Base-by-base conservation (phyloP, 2,888 invertebrate genomes). In the Hedychridium roseum region DNA sequence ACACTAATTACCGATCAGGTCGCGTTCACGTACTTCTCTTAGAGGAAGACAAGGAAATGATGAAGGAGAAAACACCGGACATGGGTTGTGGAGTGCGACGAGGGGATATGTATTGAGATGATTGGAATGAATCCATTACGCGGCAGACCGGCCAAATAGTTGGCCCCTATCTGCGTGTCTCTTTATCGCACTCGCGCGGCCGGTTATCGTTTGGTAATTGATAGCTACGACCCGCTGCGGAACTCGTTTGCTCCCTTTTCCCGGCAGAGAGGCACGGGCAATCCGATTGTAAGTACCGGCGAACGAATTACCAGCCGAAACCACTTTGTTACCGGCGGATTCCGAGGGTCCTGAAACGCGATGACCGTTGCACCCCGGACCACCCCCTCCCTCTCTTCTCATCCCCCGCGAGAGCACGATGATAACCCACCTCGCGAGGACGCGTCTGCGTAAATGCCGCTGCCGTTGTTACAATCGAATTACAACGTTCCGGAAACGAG, bases 121-220 rank as follows among this genome's bases (percentile, higher is more conserved):
- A 36, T 48, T 36, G 40, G 44, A 45, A 57, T 57, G 50, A 57
- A 62, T 53, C 50, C 59, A 62, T 62, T 64, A 64, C 57, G 47
- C 42, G 42, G 54, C 49, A 37, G 49, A 45, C 52, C 43, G 43
- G 51, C 43, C 54, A 54, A n/a, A 62, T 62, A 54, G 52, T 48
- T 49, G 28, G 47, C 30, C 43, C 44, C 43, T 45, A 35, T 31
- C 46, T 51, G 43, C n/a, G 16, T 31, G 15, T 41, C 26, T 23
- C 26, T 37, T 23, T 35, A 21, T 23, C 23, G 12, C 21, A 3
- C 6, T 6, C 6, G n/a, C n/a, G 30, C 30, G 35, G 43, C 18
- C 45, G 41, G 52, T 64, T 61, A 56, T 58, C 60, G 54, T 64
- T 58, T 61, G 37, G 48, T 56, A 61, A 63, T 58, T 64, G 58